Base-by-base conservation (phyloP, 2,888 invertebrate genomes). In the Noctua pronuba region DNA sequence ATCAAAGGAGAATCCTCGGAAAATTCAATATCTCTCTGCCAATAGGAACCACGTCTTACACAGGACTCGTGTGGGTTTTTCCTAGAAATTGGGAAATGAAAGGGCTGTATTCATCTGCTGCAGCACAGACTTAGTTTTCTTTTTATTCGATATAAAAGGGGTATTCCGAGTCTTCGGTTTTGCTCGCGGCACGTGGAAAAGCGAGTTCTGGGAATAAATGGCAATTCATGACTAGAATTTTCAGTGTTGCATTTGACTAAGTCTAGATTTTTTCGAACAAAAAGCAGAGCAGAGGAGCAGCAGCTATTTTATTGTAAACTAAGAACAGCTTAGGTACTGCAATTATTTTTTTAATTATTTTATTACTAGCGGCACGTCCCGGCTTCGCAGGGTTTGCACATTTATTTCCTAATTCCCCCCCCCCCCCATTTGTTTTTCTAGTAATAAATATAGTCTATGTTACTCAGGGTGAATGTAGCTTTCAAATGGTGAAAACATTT, bases 21-120 rank as follows among this genome's bases (percentile, higher is more conserved):
- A 79, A 74, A 80, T 49, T 58, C 16, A n/a, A 35, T 49, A 11
- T 28, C 13, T 58, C 52, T 13, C 18, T 49, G n/a, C 58, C 49
- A 58, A 68, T 58, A 64, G 18, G 11, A 31, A 64, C 10, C 18
- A 31, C n/a, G 35, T 38, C 52, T 28, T 49, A 46, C 31, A 41
- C 7, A 58, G 31, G 8, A 28, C 10, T 58, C 24, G 7, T 58
- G 31, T 28, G 35, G n/a, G 18, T 49, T 72, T 52, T 72, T 66
- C 52, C 4, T 6, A 44, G 13, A 28, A 52, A 0, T 78, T 64
- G 5, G 8, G 21, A 44, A 16, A 70, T 28, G 13, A 35, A 49
- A 66, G n/a, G 18, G 31, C 18, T 35, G n/a, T 49, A 44, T 35
- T 49, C 44, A 46, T 18, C 4, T 8, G 44, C 13, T 38, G 24